phyloP scores from a whole-genome alignment of 2,113 vertebrate species.

The Phrynocephalus versicolor region DNA sequence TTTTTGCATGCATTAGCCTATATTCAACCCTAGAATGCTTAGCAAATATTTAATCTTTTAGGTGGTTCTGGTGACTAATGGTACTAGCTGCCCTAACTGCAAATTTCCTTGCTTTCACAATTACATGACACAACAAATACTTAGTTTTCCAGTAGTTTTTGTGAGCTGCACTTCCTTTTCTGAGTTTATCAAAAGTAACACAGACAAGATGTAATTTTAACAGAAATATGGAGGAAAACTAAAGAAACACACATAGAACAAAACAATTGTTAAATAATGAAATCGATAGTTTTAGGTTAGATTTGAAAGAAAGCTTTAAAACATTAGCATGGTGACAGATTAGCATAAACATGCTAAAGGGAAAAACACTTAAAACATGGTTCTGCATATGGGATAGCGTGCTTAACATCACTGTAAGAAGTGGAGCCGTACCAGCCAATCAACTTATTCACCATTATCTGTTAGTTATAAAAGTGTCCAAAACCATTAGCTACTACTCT shows the following conservation, averaged over 20 bases:
- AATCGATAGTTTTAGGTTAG: too few relatives aligned
- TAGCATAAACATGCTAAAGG: too few relatives aligned
- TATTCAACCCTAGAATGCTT: background rate
- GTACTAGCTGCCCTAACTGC: background rate
- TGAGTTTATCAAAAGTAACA: background rate
- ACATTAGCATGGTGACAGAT: too few relatives aligned
- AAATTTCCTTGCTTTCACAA: constrained; percentile 23
- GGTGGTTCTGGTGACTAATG: constrained; percentile 8
- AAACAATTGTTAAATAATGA: too few relatives aligned
- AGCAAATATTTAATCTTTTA: background rate
- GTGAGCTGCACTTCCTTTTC: background rate
- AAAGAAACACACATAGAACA: too few relatives aligned
- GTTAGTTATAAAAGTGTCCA: background rate
- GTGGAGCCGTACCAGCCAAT: background rate
- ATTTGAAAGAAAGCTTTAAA: too few relatives aligned
- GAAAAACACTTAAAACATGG: too few relatives aligned
- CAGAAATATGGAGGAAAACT: too few relatives aligned
- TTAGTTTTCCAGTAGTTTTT: constrained; percentile 27
- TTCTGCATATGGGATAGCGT: too few relatives aligned
- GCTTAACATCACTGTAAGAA: background rate
- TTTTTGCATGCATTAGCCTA: background rate
- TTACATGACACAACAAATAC: background rate
- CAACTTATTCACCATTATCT: background rate
- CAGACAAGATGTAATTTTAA: background rate
- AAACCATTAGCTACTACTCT: background rate